Base-by-base conservation (phyloP, 2,113 vertebrate genomes). In the Pachyramphus minor region DNA sequence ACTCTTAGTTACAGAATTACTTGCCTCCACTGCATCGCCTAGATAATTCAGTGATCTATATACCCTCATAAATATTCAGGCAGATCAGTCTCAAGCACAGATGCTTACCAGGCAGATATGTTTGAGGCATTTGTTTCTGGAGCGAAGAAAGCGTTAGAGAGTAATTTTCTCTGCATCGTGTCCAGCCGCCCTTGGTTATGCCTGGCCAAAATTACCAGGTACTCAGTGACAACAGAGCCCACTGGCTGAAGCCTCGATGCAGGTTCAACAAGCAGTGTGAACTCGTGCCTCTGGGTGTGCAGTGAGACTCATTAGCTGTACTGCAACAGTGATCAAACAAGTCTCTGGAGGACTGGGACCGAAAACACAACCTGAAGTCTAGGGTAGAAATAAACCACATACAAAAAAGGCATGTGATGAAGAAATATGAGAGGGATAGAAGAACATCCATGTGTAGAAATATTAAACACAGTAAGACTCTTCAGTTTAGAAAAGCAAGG, bases 181-280 rank as follows among this genome's bases (percentile, higher is more conserved):
- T 44, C 63, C 58, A 49, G 41, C 21, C 49, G 18, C 41, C 24
- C 66, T 56, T 73, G 49, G 55, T 37, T 73, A 52, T 16, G 9
- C 49, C 17, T 66, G 41, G 72, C 14, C 5, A 1, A 66, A 90
- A 73, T 49, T 25, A n/a, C 14, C 28, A 18, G 50, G n/a, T 31
- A n/a, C 25, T 25, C 49, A 55, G 11, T 30, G 39, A 45, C 35
- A 71, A 50, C 14, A 1, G 8, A 47, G 49, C 12, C 5, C 31
- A 16, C 44, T 47, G 42, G n/a, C 81, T 74, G 93, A 49, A 81
- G 58, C 2, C 1, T 27, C 55, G 31, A 4, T 4, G 30, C 62
- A 62, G 47, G 60, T 33, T 39, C 2, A 0, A 11, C 0, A 1
- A 0, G 53, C 79, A 35, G 23, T 12, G 56, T 28, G 71, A 87